Evolutionary conservation across 2,113 vertebrate species (phyloP).

Genomic region (Prunella fulvescens): DNA sequence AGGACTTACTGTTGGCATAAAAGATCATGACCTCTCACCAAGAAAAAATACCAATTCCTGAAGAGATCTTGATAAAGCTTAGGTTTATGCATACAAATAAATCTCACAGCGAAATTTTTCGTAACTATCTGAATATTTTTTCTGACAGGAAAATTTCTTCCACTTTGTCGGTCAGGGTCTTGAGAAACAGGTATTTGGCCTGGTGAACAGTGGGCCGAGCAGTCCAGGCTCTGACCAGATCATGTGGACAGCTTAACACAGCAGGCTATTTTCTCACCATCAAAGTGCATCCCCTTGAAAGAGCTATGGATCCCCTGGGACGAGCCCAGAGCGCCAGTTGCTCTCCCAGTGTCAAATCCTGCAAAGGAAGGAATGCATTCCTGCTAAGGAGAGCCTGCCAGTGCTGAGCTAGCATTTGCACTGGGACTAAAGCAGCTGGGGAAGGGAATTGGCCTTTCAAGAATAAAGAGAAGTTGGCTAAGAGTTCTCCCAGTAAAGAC

Average conservation of each 20-base stretch:
- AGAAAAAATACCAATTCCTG: background rate
- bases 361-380: slow-evolving; percentile 27
- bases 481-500: slow-evolving; percentile 6
- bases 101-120: background rate
- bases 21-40: background rate
- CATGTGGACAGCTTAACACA: slow-evolving; percentile 54
- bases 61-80: background rate
- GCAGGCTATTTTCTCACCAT: slow-evolving; percentile 56
- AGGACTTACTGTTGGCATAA: background rate
- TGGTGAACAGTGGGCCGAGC: background rate
- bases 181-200: slow-evolving; percentile 6
- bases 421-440: slow-evolving; percentile 18
- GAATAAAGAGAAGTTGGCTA: background rate
- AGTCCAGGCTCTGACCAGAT: slow-evolving; percentile 4
- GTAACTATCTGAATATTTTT: background rate
- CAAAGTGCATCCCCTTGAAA: slow-evolving; percentile 61
- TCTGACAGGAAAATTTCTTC: background rate
- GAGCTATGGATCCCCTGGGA: slow-evolving; percentile 51
- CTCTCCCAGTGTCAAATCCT: slow-evolving; percentile 1
- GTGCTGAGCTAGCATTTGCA: slow-evolving; percentile 56
- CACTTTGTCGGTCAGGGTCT: background rate
- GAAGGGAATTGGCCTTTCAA: background rate
- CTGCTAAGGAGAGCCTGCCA: background rate
- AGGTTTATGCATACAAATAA: background rate
- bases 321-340: background rate